Evolutionary conservation across 2,113 vertebrate species (phyloP), one percentile per base, ranked within the genome.

Genomic region (Zosterops lateralis): DNA sequence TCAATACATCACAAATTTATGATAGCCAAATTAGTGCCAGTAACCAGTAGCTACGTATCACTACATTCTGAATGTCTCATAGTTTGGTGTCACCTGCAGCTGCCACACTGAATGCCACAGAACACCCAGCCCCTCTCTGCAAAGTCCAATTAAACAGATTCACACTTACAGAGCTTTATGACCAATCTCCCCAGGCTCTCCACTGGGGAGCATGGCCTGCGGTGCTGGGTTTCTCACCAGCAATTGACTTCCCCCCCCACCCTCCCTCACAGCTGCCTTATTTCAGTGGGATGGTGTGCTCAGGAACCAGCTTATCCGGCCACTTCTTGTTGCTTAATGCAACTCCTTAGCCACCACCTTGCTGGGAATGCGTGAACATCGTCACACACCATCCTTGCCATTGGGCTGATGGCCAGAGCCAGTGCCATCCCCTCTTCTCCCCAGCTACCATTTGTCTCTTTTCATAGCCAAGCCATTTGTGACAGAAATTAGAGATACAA

Each of bases 381-480:
- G 0, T 24, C 8, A 3, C 40, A 61, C 32, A 50, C 36, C n/a
- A 36, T 78, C 60, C 65, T 51, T 2, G 1, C 51, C 17, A 8
- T 3, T 3, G 1, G 62, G 42, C 65, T 50, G 53, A 77, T 47
- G 68, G 77, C 62, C 64, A 56, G 50, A 53, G 58, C 51, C 38
- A 80, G 62, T 0, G 0, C 57, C 32, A 4, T 13, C 42, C 65
- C 53, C 61, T 48, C 67, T 38, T 26, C 28, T 24, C n/a, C 42
- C 31, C 28, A 7, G 31, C 50, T 91, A 56, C 67, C 51, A 8
- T 74, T 67, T 90, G 74, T 89, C 65, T 84, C 64, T 80, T 74
- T 89, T 79, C 89, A 84, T 14, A 76, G 86, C 51, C 22, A 92
- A 96, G 80, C 51, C 38, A 68, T 58, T 91, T 91, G 73, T 90